Evolutionary conservation across 2,113 vertebrate genomes (phyloP).

Genomic region (Sminthopsis crassicaudata): DNA sequence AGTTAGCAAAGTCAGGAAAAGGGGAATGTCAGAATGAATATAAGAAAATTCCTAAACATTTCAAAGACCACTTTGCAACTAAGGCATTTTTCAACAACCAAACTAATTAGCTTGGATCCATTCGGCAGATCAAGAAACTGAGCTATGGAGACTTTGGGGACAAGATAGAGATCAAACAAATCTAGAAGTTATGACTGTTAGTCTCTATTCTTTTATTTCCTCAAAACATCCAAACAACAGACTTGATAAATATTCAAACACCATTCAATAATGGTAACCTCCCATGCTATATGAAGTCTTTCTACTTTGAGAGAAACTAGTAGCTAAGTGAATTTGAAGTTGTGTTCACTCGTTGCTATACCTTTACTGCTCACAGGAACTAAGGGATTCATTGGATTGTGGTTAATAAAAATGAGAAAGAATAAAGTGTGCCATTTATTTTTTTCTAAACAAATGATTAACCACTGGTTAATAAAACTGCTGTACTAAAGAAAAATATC

Average conservation of each 20-base stretch:
- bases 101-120: slow-evolving; percentile 14
- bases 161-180: slow-evolving; percentile 37
- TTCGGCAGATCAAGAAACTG: slow-evolving; percentile 36
- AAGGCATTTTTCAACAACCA: slow-evolving; percentile 41
- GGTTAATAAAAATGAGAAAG: slow-evolving; percentile 57
- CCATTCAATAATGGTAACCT: neutral
- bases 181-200: slow-evolving; percentile 9
- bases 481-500: slow-evolving; percentile 67
- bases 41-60: neutral
- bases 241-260: neutral
- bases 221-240: slow-evolving; percentile 11
- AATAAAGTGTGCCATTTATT: slow-evolving; percentile 62
- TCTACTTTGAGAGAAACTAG: neutral
- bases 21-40: slow-evolving; percentile 11
- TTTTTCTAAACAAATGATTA: slow-evolving; percentile 74
- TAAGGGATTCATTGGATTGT: slow-evolving; percentile 47
- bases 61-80: slow-evolving; percentile 11
- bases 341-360: slow-evolving; percentile 12
- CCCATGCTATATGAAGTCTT: neutral
- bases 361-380: slow-evolving; percentile 17
- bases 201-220: neutral
- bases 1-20: slow-evolving; percentile 39
- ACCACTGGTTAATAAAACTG: slow-evolving; percentile 69
- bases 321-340: slow-evolving; percentile 8
- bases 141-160: neutral